Conservation (phyloP, 2,797 vertebrate genomes). For the Eupleurogrammus muticus region DNA sequence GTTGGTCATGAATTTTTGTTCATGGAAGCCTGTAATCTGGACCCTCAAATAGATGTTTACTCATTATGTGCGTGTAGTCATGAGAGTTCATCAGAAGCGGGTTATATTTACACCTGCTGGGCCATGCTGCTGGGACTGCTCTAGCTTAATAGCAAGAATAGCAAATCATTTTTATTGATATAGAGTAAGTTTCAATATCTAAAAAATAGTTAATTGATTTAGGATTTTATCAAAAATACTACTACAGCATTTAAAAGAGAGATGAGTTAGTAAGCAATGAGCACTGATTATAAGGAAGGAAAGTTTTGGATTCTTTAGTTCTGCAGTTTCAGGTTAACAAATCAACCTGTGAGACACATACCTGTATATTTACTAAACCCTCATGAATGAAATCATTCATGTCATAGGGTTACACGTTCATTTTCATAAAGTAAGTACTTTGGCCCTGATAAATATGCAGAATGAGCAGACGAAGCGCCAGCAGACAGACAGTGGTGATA, state of each 20-base stretch:
- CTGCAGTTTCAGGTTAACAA: slow-evolving; percentile 43
- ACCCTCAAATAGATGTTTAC: background rate
- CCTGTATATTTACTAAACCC: background rate
- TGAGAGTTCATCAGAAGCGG: background rate
- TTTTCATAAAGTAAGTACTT: background rate
- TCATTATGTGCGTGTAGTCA: background rate
- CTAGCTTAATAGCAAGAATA: slow-evolving; percentile 4
- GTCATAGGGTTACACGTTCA: background rate
- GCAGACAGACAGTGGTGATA: background rate
- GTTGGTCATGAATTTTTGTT: background rate
- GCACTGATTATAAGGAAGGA: background rate
- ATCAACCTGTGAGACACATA: background rate
- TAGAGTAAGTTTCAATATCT: background rate
- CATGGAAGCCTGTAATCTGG: background rate
- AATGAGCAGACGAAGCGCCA: background rate
- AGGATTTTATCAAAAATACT: background rate
- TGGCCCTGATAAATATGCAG: background rate
- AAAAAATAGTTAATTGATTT: background rate
- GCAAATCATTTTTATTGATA: background rate
- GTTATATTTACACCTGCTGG: slow-evolving; percentile 19
- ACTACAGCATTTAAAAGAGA: background rate
- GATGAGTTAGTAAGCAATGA: background rate
- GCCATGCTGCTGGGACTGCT: background rate
- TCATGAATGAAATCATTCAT: background rate
- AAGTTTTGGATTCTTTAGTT: background rate